Evolutionary conservation across 2,888 invertebrate genomes (phyloP).

Genomic region (Erebia aethiops): DNA sequence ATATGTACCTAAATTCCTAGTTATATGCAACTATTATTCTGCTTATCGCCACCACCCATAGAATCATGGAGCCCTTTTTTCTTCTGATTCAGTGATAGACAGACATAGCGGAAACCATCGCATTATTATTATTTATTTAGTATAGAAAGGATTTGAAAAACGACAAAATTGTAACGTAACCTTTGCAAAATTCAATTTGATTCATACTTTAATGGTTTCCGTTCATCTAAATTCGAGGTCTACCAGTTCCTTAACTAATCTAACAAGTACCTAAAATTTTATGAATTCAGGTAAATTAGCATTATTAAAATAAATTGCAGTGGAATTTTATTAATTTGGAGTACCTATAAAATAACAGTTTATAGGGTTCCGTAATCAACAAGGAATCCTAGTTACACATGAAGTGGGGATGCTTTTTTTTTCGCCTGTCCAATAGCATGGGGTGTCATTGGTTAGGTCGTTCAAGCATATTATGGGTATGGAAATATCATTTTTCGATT

Average conservation of each 20-base stretch:
- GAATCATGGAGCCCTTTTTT: background rate
- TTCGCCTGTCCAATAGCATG: no score
- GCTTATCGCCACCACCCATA: no score
- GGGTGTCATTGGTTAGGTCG: no score
- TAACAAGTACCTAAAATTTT: slow-evolving; percentile 1
- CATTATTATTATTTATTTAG: background rate
- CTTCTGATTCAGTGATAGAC: background rate
- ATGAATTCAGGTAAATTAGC: slow-evolving; percentile 15
- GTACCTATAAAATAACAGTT: slow-evolving; percentile 32
- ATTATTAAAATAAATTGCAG: slow-evolving; percentile 14
- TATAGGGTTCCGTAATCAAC: background rate
- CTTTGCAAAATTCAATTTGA: background rate
- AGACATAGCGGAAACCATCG: no score
- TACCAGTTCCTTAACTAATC: background rate
- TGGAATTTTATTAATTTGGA: slow-evolving; percentile 13
- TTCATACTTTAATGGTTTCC: background rate
- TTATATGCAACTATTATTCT: no score
- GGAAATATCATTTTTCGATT: no score
- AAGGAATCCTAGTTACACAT: no score
- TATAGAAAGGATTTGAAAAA: background rate
- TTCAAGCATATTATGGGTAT: no score
- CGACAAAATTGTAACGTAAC: background rate
- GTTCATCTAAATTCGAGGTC: slow-evolving; percentile 11
- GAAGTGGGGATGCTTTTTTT: no score
- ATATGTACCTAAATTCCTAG: no score